Conservation (phyloP, 2,113 vertebrate genomes). For the Xenotilapia leptura region DNA sequence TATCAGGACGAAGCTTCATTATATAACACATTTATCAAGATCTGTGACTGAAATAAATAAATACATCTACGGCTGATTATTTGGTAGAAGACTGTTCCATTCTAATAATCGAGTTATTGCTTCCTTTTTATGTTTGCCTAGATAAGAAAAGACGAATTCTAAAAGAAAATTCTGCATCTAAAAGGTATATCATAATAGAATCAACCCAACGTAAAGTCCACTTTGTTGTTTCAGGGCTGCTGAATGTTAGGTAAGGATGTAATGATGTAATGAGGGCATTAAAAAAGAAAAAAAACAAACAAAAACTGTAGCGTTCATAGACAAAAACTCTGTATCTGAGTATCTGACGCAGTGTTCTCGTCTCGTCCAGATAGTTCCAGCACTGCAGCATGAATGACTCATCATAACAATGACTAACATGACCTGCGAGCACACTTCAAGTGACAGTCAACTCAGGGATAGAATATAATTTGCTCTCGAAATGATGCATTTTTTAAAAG, state of each 20-base stretch:
- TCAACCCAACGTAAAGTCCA: background rate
- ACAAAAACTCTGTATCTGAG: background rate
- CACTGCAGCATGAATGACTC: conserved; percentile 54
- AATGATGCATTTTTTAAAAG: background rate
- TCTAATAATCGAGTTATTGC: background rate
- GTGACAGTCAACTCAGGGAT: conserved; percentile 46
- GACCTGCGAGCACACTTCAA: conserved; percentile 56
- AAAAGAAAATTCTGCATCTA: background rate
- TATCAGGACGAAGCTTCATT: background rate
- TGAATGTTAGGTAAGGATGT: background rate
- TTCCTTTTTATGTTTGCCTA: background rate
- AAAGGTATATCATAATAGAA: background rate
- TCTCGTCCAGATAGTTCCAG: conserved; percentile 1
- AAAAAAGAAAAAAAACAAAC: background rate
- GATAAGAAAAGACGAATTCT: background rate
- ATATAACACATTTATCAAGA: background rate
- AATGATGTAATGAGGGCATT: background rate
- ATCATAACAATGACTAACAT: conserved; percentile 61
- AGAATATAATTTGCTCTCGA: conserved; percentile 32
- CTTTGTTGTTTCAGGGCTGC: background rate
- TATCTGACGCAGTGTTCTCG: conserved; percentile 8
- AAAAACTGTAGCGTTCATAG: background rate
- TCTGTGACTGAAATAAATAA: background rate
- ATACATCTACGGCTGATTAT: background rate
- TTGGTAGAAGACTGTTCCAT: background rate